phyloP scores from a whole-genome alignment of 2,113 vertebrate genomes.

The Rhinolophus ferrumequinum region DNA sequence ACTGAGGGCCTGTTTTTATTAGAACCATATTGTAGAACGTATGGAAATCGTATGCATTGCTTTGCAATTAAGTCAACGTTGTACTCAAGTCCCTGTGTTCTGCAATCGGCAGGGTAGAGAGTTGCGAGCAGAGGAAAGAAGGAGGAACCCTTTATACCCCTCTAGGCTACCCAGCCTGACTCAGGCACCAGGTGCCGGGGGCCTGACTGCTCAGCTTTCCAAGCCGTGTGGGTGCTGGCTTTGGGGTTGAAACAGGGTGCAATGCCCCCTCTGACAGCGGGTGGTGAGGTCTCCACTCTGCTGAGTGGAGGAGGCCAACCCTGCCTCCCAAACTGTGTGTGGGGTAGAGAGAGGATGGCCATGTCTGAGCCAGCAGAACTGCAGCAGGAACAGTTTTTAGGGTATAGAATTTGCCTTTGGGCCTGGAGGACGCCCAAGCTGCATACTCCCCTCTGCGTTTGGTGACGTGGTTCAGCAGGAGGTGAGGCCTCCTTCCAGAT shows the following conservation, averaged over 20 bases:
- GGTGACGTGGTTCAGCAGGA: background rate
- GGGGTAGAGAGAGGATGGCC: background rate
- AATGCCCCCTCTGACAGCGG: background rate
- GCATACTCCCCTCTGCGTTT: background rate
- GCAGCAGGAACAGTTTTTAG: background rate
- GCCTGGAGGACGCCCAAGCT: background rate
- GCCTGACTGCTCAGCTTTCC: background rate
- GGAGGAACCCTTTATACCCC: background rate
- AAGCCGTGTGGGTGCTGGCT: background rate
- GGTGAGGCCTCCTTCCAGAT: background rate
- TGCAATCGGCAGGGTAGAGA: conserved; percentile 14
- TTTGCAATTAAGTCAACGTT: conserved; percentile 67
- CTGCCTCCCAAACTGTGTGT: background rate
- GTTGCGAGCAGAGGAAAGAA: background rate
- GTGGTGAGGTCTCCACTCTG: background rate
- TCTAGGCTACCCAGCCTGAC: background rate
- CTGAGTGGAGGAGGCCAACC: background rate
- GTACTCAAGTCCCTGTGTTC: background rate
- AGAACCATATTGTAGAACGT: conserved; percentile 75
- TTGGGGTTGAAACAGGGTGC: background rate
- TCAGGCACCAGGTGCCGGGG: background rate
- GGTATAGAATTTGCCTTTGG: background rate
- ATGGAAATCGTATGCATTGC: conserved; percentile 73
- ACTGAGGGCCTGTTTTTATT: conserved; percentile 53
- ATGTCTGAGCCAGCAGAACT: background rate